A percentile compares a stretch with the other conserved stretches of the same genome.
phyloP scores from a whole-genome alignment of 2,113 vertebrate species.

The Cathartes aura region DNA sequence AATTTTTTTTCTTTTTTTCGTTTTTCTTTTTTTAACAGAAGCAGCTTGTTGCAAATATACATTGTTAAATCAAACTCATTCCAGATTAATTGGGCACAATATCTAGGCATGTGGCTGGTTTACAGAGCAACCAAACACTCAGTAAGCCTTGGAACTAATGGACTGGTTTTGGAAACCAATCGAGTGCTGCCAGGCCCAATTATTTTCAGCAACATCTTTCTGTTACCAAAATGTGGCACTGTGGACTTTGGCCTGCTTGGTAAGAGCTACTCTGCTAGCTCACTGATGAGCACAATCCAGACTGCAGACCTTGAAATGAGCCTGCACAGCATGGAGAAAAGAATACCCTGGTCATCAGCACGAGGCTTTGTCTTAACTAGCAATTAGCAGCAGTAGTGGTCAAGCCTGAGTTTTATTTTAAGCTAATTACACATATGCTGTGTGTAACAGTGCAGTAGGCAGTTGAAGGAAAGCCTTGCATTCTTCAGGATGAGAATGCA shows the following conservation, averaged over 20 bases:
- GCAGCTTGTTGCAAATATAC: slow-evolving; percentile 39
- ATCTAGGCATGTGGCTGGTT: slow-evolving; percentile 72
- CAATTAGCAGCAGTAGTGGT: neutral
- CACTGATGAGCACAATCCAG: slow-evolving; percentile 17
- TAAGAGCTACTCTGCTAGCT: slow-evolving; percentile 32
- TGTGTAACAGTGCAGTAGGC: neutral
- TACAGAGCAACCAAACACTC: slow-evolving; percentile 47
- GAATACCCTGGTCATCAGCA: neutral
- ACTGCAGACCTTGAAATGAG: neutral
- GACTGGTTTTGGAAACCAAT: slow-evolving; percentile 62
- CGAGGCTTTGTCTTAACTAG: neutral
- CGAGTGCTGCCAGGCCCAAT: slow-evolving; percentile 77
- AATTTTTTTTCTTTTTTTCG: neutral
- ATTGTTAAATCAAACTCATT: slow-evolving; percentile 55
- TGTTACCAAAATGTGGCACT: slow-evolving; percentile 69
- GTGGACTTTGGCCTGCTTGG: slow-evolving; percentile 67
- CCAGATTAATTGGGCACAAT: slow-evolving; percentile 75
- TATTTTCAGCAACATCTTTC: slow-evolving; percentile 81
- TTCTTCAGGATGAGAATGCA: neutral
- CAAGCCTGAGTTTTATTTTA: neutral
- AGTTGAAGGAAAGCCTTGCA: neutral
- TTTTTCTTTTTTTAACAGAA: neutral
- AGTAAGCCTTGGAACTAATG: slow-evolving; percentile 57
- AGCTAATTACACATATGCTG: neutral
- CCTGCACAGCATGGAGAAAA: neutral